Evolutionary conservation across 2,113 vertebrate genomes (phyloP), one percentile per base, ranked within the genome.

Genomic region (Stigmatopora nigra): DNA sequence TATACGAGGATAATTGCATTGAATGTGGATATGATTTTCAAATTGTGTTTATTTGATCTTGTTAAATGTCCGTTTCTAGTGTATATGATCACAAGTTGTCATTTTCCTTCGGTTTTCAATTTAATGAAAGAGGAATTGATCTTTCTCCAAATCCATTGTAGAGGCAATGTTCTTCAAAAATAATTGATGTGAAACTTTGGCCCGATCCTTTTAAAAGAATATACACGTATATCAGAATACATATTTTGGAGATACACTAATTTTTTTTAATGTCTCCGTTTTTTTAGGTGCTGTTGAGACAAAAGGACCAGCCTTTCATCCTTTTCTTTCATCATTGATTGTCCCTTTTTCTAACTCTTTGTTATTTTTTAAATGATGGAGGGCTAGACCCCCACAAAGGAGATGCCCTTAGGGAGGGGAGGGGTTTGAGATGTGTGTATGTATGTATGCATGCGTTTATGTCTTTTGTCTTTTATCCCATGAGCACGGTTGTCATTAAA

Each of bases 381-480:
- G 11, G 56, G 70, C 45, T 89, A 90, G 55, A 80, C 80, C 5
- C 82, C 77, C 47, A 44, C 61, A 64, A 64, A 83, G 81, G 85
- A 71, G 88, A 83, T 91, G 84, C 81, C 84, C 68, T 1, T 14
- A 56, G 31, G 10, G 72, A 49, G 72, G 83, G 85, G 86, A 84
- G 84, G 80, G 86, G 69, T 83, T 89, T 89, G 84, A 87, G 78
- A 86, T 67, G 76, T 71, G 66, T 78, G 77, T 70, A 9, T 7
- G 11, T 31, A 31, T 31, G 25, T 31, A 31, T 31, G 25, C 25
- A 3, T 31, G 25, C 3, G 3, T 31, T 31, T 31, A 31, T 31
- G 25, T 31, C 1, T 31, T 63, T 20, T 63, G 61, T 62, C 44
- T 44, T 48, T 5, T 2, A 15, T 48, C 4, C 46, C 13, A 15